Base-by-base conservation (phyloP, 2,113 vertebrate genomes). In the Eolophus roseicapilla region DNA sequence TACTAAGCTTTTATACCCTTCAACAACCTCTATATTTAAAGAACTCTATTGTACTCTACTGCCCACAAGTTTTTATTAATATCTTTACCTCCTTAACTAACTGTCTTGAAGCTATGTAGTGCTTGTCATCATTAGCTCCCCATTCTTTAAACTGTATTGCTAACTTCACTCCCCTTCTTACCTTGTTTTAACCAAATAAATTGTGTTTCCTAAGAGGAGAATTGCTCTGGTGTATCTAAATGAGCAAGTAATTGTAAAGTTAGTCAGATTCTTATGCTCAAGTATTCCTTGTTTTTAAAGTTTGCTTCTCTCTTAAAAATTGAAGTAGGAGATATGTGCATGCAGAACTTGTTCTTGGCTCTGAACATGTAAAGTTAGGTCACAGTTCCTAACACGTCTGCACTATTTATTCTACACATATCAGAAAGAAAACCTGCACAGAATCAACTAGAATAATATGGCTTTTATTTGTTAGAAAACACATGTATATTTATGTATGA, bases 31-130 rank as follows among this genome's bases (percentile, higher is more conserved):
- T 87, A n/a, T 82, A 94, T 91, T 93, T 94, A 80, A 94, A 82
- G 71, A 93, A 10, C 41, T 86, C 63, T 52, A 86, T 90, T 88
- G 75, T 93, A 77, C 71, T 82, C 76, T 35, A 76, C 85, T 80
- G 79, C 88, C 96, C 68, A 94, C 90, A 88, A 67, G 73, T 88
- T 96, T 92, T 92, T 97, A 97, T 95, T 96, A 95, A 85, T 96
- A 95, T 80, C 88, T 90, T 88, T 95, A 82, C 75, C 71, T 90
- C 44, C 68, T 57, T 82, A 94, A 65, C 62, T 70, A 76, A 69
- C 59, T 50, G 43, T 41, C 75, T 90, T 41, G 44, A 90, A 94
- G 79, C 44, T 73, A 86, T 9, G 8, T 17, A 82, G 35, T 33
- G 28, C 82, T 88, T 93, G 67, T 63, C 52, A 93, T 82, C 67